A percentile compares a stretch with the other conserved stretches of the same genome.
phyloP scores from a whole-genome alignment of 2,113 vertebrate species.

The Pluvialis apricaria region DNA sequence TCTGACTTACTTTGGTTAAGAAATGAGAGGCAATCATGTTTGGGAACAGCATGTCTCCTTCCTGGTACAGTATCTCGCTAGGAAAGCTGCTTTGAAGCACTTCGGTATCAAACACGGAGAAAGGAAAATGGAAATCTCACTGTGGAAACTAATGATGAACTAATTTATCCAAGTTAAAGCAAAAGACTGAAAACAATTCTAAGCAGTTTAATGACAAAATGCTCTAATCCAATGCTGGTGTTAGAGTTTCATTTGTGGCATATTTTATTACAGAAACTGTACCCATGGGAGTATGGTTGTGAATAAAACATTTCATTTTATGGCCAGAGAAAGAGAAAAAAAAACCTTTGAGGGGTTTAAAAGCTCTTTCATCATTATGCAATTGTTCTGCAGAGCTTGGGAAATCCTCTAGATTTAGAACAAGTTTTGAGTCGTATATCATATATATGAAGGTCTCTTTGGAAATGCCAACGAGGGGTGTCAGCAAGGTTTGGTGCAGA shows the following conservation, averaged over 20 bases:
- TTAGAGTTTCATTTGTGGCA: background rate
- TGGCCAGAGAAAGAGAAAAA: background rate
- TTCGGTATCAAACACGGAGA: background rate
- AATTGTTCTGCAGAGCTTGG: background rate
- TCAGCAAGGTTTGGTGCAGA: background rate
- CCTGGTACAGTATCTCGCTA: background rate
- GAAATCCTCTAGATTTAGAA: background rate
- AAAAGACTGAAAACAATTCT: background rate
- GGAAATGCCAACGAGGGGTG: background rate
- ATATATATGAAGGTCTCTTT: background rate
- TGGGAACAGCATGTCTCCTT: background rate
- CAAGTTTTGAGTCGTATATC: background rate
- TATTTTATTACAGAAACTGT: background rate
- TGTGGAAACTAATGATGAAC: background rate
- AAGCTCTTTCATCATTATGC: background rate
- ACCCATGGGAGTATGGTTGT: background rate
- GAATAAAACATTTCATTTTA: constrained; percentile 34
- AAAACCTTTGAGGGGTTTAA: background rate
- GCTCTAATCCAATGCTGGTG: background rate
- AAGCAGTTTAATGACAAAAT: constrained; percentile 10
- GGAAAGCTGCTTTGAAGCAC: background rate
- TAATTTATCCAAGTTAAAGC: background rate
- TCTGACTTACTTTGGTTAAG: background rate
- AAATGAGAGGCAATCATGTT: background rate
- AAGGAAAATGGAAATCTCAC: background rate